Evolutionary conservation across 2,797 vertebrate genomes (phyloP).

Genomic region (Sciurus carolinensis): DNA sequence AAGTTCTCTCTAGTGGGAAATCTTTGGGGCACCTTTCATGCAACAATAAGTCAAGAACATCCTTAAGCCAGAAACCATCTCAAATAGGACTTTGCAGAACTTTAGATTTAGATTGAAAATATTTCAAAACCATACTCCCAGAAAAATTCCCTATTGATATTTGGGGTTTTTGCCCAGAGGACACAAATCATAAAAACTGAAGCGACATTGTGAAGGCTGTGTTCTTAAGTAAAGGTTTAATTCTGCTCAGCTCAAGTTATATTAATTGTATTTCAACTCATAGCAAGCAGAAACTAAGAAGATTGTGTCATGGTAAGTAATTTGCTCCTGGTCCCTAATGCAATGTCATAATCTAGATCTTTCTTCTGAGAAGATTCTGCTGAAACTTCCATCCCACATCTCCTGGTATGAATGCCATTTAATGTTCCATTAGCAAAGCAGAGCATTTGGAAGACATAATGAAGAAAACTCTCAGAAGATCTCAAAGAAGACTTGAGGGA

Average conservation of each 20-base stretch:
- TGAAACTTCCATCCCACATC: constrained; percentile 70
- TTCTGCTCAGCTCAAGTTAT: constrained; percentile 39
- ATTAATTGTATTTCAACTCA: constrained; percentile 87
- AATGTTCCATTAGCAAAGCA: constrained; percentile 82
- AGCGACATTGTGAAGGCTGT: neutral
- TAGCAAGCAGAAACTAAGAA: constrained; percentile 80
- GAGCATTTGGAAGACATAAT: constrained; percentile 84
- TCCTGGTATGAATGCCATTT: constrained; percentile 78
- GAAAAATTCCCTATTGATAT: constrained; percentile 44
- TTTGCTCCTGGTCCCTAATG: constrained; percentile 72
- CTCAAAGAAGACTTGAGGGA: constrained; percentile 60
- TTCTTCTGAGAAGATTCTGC: constrained; percentile 79
- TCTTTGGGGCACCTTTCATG: neutral
- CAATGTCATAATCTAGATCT: constrained; percentile 79
- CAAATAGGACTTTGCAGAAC: neutral
- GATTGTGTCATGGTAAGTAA: constrained; percentile 77
- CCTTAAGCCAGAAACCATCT: neutral
- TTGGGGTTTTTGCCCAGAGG: neutral
- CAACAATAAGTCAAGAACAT: constrained; percentile 3
- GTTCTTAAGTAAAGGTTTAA: constrained; percentile 54
- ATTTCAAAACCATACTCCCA: neutral
- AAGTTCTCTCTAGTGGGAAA: neutral
- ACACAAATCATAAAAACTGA: constrained; percentile 20
- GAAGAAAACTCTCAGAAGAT: constrained; percentile 79
- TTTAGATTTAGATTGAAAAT: constrained; percentile 1